Percentiles rank a stretch among this genome's conserved stretches.
These are phyloP conservation scores for Beroe forskalii DNA, from an alignment of 37 sponge, comb jelly and placozoan species.

Conservation along the genomic window DNA sequence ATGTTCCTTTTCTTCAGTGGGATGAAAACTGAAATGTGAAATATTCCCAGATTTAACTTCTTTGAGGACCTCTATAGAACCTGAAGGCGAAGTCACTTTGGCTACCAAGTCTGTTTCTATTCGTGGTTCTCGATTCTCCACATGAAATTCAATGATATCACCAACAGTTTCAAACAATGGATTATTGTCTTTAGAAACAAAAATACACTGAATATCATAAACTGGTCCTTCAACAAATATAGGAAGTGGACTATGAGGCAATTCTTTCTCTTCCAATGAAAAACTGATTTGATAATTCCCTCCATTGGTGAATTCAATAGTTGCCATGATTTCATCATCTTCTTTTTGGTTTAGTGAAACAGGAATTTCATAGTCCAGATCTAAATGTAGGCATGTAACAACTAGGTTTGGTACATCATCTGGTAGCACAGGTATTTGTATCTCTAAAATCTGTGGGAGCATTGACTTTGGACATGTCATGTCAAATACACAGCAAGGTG, in stretches of 20 bases:
- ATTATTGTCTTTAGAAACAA: background rate
- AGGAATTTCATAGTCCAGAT: conserved; percentile 8
- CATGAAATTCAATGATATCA: conserved; percentile 26
- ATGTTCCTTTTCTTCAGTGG: background rate
- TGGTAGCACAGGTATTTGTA: background rate
- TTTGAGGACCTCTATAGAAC: background rate
- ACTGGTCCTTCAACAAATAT: background rate
- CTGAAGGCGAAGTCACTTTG: background rate
- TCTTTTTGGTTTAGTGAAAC: background rate
- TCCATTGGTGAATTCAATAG: background rate
- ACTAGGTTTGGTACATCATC: background rate
- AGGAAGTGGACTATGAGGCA: background rate
- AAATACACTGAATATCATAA: conserved; percentile 3
- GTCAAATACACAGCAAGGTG: no score
- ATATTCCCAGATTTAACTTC: background rate
- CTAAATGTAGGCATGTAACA: conserved; percentile 14
- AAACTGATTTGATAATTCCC: conserved; percentile 8
- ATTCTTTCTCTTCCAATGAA: background rate
- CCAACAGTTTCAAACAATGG: background rate
- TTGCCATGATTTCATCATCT: background rate
- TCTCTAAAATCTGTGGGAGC: background rate
- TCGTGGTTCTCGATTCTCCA: background rate
- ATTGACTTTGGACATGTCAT: background rate
- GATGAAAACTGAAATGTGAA: background rate
- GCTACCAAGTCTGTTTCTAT: background rate